Evolutionary conservation across 2,888 invertebrate species (phyloP).

Genomic region (Ceraclea dissimilis): DNA sequence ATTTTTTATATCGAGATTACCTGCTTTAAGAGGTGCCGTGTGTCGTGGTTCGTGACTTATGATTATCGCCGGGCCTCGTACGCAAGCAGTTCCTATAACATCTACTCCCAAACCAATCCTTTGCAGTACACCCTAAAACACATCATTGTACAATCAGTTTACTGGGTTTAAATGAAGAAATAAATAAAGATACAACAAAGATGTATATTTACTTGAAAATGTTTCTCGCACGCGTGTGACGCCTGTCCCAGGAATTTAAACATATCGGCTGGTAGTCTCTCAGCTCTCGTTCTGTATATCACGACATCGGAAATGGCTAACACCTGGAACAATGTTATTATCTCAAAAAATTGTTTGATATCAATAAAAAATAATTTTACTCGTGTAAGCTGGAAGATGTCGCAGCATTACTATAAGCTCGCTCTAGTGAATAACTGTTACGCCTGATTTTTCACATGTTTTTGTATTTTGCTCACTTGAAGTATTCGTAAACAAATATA

Average conservation of each 20-base stretch:
- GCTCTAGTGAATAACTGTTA: too few relatives aligned
- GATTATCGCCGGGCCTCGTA: constrained; percentile 65
- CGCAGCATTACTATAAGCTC: neutral
- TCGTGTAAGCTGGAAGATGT: too few relatives aligned
- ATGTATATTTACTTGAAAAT: constrained; percentile 52
- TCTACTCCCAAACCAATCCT: constrained; percentile 35
- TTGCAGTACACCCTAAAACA: constrained; percentile 26
- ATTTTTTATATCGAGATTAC: too few relatives aligned
- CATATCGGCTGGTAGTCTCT: constrained; percentile 67
- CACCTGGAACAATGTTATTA: constrained; percentile 46
- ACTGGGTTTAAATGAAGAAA: too few relatives aligned
- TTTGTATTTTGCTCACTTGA: too few relatives aligned
- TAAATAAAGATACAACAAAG: neutral
- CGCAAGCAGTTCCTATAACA: constrained; percentile 40
- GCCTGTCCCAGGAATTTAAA: constrained; percentile 71
- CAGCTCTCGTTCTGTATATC: constrained; percentile 67
- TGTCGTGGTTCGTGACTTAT: constrained; percentile 74
- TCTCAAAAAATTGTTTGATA: too few relatives aligned
- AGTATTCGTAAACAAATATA: too few relatives aligned
- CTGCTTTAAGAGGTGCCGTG: constrained; percentile 55
- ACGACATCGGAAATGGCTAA: constrained; percentile 77
- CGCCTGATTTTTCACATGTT: too few relatives aligned
- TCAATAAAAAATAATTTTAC: neutral
- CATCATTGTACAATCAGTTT: too few relatives aligned
- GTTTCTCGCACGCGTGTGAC: constrained; percentile 63